Evolutionary conservation across 2,113 vertebrate genomes (phyloP).

Genomic region (Aramus guarauna): DNA sequence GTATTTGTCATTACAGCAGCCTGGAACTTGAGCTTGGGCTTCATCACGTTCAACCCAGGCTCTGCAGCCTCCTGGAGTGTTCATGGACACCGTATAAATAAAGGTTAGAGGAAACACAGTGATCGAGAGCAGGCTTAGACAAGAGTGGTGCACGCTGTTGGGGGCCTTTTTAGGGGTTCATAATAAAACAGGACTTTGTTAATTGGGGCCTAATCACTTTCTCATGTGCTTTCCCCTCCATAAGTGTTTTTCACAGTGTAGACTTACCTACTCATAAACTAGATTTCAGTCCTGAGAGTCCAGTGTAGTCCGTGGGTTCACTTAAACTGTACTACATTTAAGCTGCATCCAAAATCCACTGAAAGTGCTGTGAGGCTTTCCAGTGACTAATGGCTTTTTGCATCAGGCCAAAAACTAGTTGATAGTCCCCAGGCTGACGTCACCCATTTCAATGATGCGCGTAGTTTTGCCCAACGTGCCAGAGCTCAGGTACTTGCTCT

Average conservation of each 20-base stretch:
- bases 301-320: not conserved
- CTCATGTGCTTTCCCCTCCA: not conserved
- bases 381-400: not conserved
- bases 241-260: not conserved
- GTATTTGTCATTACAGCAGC: not conserved
- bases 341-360: not conserved
- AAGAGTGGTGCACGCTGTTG: not conserved
- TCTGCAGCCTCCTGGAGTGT: not conserved
- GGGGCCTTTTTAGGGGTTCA: not conserved
- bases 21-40: not conserved
- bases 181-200: not conserved
- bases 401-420: not conserved
- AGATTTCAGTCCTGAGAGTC: not conserved
- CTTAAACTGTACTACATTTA: not conserved
- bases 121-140: not conserved
- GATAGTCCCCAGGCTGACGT: not conserved
- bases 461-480: not conserved
- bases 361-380: not conserved
- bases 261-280: not conserved
- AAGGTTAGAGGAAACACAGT: not conserved
- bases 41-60: not conserved
- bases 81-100: rapidly evolving
- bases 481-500: not conserved
- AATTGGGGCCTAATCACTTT: not conserved
- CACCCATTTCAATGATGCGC: not conserved